Evolutionary conservation across 2,797 vertebrate species (phyloP).

Genomic region (Lophius americanus): DNA sequence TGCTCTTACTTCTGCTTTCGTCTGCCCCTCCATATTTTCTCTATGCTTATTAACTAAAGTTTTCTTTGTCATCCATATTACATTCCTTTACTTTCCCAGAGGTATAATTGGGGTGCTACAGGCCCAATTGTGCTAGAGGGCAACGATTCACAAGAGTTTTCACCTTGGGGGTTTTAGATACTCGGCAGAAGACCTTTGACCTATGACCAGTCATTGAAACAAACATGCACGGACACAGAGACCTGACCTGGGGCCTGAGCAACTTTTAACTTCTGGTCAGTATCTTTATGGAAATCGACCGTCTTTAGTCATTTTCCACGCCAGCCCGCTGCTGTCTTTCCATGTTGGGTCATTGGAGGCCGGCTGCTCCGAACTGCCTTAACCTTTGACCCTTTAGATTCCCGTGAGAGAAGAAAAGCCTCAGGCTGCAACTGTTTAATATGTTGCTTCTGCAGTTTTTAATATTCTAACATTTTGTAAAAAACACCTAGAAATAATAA

Average conservation of each 20-base stretch:
- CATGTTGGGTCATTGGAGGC: conserved; percentile 32
- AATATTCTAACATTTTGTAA: conserved; percentile 4
- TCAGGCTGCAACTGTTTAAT: conserved; percentile 27
- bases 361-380: conserved; percentile 58
- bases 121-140: conserved; percentile 48
- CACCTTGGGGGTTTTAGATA: conserved; percentile 50
- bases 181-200: conserved; percentile 58
- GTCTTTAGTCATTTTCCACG: conserved; percentile 34
- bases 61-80: neutral
- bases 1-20: neutral
- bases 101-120: conserved; percentile 32
- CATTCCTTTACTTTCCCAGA: conserved; percentile 11
- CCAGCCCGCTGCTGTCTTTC: conserved; percentile 29
- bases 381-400: conserved; percentile 64
- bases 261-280: conserved; percentile 52
- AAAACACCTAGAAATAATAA: neutral
- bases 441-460: conserved; percentile 46
- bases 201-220: conserved; percentile 42
- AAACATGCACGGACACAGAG: conserved; percentile 31
- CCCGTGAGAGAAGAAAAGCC: conserved; percentile 34
- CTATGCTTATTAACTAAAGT: neutral
- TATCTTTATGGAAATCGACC: conserved; percentile 46
- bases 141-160: conserved; percentile 31
- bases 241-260: conserved; percentile 43
- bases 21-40: neutral